Percentiles rank a stretch among this genome's conserved stretches.
Evolutionary conservation across 2,888 invertebrate species (phyloP).

Genomic region (Oligia fasciuncula): DNA sequence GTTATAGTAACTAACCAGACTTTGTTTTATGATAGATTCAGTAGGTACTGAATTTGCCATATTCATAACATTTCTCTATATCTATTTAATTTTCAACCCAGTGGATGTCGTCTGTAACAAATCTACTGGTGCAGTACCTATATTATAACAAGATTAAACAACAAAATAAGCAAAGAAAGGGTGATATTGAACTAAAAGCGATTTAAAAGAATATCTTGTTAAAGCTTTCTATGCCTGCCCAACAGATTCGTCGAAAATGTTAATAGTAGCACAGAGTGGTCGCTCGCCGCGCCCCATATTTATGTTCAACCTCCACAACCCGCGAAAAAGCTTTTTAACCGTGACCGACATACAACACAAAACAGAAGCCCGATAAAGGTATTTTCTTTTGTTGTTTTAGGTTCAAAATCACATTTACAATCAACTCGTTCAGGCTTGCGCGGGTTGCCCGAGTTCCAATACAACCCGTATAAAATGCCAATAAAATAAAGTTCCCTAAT

Average conservation of each 20-base stretch:
- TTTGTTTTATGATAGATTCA: background rate
- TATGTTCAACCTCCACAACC: conserved; percentile 29
- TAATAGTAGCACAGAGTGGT: conserved; percentile 15
- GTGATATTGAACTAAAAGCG: conserved; percentile 1
- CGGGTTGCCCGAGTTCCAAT: conserved; percentile 27
- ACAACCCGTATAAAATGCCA: conserved; percentile 42
- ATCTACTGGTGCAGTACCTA: background rate
- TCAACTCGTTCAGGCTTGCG: conserved; percentile 38
- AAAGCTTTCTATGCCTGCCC: conserved; percentile 6
- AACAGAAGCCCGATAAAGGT: conserved; percentile 49
- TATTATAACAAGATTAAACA: background rate
- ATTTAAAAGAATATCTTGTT: conserved; percentile 1
- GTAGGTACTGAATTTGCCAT: no score
- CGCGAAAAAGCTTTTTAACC: conserved; percentile 54
- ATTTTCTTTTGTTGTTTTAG: conserved; percentile 55
- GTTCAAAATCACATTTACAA: conserved; percentile 60
- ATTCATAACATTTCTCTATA: background rate
- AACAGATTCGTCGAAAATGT: conserved; percentile 32
- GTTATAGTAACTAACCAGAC: no score
- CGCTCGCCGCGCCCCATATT: conserved; percentile 26
- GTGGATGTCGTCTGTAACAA: background rate
- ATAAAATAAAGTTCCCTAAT: conserved; percentile 43
- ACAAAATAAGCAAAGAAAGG: background rate
- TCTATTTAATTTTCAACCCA: conserved; percentile 6
- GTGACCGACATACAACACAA: conserved; percentile 54